A percentile compares a stretch with the other conserved stretches of the same genome.
Conservation (phyloP, 1,140 invertebrate genomes). For the Brachionus koreanus region DNA sequence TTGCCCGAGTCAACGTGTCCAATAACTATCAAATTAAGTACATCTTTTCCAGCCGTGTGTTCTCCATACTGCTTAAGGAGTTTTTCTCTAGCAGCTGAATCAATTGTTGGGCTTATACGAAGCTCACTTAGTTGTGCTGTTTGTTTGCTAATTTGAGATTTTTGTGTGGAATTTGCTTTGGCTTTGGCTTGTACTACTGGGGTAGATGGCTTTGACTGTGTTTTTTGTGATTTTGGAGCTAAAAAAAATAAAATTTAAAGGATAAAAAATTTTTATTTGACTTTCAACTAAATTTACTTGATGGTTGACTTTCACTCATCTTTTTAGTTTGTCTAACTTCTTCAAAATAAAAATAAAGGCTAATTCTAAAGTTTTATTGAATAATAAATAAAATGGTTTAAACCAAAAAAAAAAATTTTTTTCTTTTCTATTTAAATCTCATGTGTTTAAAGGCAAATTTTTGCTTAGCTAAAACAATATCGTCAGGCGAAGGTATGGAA, state of each 20-base stretch:
- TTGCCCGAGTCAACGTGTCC: constrained; percentile 64
- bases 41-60: constrained; percentile 67
- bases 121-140: neutral
- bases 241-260: neutral
- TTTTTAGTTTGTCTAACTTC: constrained; percentile 2
- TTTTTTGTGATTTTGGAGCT: neutral
- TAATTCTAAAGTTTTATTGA: neutral
- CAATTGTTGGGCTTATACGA: neutral
- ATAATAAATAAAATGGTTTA: neutral
- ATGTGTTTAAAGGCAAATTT: constrained; percentile 48
- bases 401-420: constrained; percentile 11
- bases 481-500: constrained; percentile 64
- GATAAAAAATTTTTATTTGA: neutral
- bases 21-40: constrained; percentile 88
- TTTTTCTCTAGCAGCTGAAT: neutral
- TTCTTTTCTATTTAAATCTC: constrained; percentile 11
- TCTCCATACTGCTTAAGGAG: constrained; percentile 37
- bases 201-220: neutral
- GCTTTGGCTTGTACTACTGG: neutral
- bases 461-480: constrained; percentile 57
- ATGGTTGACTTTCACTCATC: neutral
- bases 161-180: neutral
- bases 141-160: neutral
- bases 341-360: neutral
- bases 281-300: neutral